These are phyloP conservation scores for Scarus forsteni DNA, from an alignment of 2,797 vertebrate genomes.

Conservation along the genomic window DNA sequence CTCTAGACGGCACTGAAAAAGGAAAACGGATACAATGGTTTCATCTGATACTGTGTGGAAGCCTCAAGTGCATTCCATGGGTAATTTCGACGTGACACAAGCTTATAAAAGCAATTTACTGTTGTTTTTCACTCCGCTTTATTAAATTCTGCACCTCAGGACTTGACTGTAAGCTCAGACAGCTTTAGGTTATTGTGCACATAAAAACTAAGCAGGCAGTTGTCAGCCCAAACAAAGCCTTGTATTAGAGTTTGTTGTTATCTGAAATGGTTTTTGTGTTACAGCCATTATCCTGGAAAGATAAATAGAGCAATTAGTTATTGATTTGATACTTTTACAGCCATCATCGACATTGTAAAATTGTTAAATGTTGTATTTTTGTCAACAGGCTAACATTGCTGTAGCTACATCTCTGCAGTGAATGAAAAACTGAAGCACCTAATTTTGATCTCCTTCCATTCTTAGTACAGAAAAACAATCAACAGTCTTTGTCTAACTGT, in stretches of 20 bases:
- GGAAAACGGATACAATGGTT: conserved; percentile 49
- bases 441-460: conserved; percentile 9
- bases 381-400: background rate
- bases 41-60: conserved; percentile 45
- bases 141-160: conserved; percentile 60
- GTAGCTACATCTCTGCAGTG: conserved; percentile 12
- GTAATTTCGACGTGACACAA: conserved; percentile 62
- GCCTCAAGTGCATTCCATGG: conserved; percentile 56
- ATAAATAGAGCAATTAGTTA: conserved; percentile 50
- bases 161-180: conserved; percentile 52
- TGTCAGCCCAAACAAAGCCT: conserved; percentile 50
- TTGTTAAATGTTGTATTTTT: conserved; percentile 28
- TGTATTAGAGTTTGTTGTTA: conserved; percentile 41
- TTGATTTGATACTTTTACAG: conserved; percentile 25
- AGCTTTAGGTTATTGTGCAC: conserved; percentile 69
- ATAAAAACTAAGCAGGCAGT: conserved; percentile 64
- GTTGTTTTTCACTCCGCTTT: conserved; percentile 67
- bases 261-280: conserved; percentile 54
- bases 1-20: conserved; percentile 45
- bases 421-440: conserved; percentile 22
- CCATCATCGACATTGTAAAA: conserved; percentile 19
- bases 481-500: background rate
- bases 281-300: conserved; percentile 26
- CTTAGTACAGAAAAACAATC: conserved; percentile 10
- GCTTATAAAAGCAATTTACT: conserved; percentile 72